These are phyloP conservation scores for Drosophila auraria DNA, from an alignment of 1,140 invertebrate species.

Conservation along the genomic window DNA sequence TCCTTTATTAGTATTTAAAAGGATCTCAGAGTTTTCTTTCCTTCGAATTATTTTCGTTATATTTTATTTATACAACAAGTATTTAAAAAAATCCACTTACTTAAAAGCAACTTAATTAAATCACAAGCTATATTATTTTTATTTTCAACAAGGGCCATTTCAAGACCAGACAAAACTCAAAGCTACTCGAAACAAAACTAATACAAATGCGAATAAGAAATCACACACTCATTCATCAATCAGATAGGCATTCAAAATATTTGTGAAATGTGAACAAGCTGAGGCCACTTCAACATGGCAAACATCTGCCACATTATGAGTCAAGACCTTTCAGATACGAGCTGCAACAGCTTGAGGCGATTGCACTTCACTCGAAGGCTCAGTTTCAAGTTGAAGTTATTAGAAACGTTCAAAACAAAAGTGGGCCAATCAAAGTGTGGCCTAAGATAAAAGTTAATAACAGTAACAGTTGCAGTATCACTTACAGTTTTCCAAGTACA, in stretches of 20 bases:
- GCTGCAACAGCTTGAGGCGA: conserved; percentile 69
- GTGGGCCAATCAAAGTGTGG: conserved; percentile 63
- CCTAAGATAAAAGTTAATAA: conserved; percentile 44
- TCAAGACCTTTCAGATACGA: conserved; percentile 49
- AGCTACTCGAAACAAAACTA: background rate
- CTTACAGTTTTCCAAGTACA: conserved; percentile 9
- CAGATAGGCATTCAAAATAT: conserved; percentile 34
- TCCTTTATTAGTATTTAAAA: too few species aligned
- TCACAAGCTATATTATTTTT: too few species aligned
- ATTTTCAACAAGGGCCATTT: background rate
- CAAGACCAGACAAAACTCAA: background rate
- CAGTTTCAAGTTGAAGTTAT: conserved; percentile 28
- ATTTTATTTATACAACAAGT: background rate
- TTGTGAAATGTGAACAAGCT: conserved; percentile 19
- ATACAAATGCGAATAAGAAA: background rate
- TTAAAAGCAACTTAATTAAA: background rate
- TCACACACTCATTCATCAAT: conserved; percentile 29
- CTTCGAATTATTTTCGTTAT: too few species aligned
- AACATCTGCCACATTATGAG: conserved; percentile 60
- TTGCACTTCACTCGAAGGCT: conserved; percentile 61
- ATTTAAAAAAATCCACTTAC: background rate
- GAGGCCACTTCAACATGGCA: conserved; percentile 15
- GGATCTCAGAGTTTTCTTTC: too few species aligned
- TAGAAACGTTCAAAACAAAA: conserved; percentile 25
- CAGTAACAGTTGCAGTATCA: conserved; percentile 39